A percentile compares a stretch with the other conserved stretches of the same genome.
phyloP scores from a whole-genome alignment of 2,113 vertebrate genomes.

The Grus americana region DNA sequence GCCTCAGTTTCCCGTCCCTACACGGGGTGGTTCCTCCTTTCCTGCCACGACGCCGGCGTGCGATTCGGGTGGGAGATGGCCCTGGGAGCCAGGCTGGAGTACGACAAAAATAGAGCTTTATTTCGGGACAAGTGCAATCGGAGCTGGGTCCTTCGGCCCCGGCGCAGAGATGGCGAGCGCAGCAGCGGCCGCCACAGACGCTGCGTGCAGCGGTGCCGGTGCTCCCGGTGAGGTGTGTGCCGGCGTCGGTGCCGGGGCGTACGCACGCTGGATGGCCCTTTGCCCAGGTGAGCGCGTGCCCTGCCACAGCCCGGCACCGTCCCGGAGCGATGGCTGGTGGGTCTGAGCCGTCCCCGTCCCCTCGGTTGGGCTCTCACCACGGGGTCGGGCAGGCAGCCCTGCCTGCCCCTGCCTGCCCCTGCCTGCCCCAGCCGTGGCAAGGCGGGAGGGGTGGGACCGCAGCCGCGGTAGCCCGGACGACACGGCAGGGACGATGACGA shows the following conservation, averaged over 20 bases:
- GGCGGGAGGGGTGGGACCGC: background rate
- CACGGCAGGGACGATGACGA: fast-evolving
- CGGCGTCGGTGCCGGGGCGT: fast-evolving
- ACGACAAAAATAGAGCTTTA: constrained; percentile 70
- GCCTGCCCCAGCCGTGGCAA: background rate
- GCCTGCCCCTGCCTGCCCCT: too few species aligned
- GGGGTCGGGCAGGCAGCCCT: too few species aligned
- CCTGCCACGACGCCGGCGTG: fast-evolving
- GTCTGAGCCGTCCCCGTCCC: fast-evolving
- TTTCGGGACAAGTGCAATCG: constrained; percentile 20
- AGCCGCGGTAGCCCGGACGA: background rate
- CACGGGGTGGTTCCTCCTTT: background rate
- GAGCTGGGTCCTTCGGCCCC: background rate
- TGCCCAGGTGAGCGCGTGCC: background rate
- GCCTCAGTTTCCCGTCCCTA: background rate
- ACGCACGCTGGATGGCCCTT: background rate
- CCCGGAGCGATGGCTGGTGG: fast-evolving
- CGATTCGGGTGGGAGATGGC: background rate
- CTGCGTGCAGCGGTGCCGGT: fast-evolving
- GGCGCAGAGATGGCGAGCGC: fast-evolving
- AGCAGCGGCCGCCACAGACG: fast-evolving
- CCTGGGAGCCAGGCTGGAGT: background rate
- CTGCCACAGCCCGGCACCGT: fast-evolving
- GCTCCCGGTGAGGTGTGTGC: fast-evolving
- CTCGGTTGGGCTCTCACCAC: background rate